phyloP scores from a whole-genome alignment of 30 jellyfish, hydroid and myxozoan genomes.

The Aurelia sp. region DNA sequence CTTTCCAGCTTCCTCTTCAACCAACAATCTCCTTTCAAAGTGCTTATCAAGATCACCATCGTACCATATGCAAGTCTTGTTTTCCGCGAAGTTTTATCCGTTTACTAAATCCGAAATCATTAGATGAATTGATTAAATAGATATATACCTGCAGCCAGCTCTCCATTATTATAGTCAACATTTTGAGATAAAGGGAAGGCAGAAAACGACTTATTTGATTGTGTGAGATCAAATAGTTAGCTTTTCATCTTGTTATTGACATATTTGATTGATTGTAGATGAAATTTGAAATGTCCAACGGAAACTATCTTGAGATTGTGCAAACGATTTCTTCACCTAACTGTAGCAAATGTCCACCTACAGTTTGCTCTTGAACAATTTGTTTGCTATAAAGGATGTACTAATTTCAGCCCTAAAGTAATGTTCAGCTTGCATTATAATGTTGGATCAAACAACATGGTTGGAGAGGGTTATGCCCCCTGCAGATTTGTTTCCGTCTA shows the following conservation, averaged over 20 bases:
- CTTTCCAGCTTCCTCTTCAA: too few relatives aligned
- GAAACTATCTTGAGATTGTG: conserved; percentile 3
- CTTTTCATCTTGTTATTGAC: neutral
- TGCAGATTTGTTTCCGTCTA: too few relatives aligned
- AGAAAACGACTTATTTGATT: neutral
- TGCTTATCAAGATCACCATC: too few relatives aligned
- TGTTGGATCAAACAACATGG: too few relatives aligned
- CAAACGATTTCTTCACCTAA: neutral
- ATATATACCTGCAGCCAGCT: neutral
- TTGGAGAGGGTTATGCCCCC: too few relatives aligned
- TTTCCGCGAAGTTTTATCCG: neutral
- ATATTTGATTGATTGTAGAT: conserved; percentile 1
- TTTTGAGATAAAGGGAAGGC: conserved; percentile 1
- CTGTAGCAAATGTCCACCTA: neutral
- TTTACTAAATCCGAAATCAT: too few relatives aligned
- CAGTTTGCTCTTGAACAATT: neutral
- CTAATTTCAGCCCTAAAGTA: neutral
- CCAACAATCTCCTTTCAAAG: too few relatives aligned
- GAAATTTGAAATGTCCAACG: conserved; percentile 1
- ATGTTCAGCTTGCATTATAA: too few relatives aligned
- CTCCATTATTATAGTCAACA: neutral
- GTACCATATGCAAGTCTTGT: neutral
- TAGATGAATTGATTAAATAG: too few relatives aligned
- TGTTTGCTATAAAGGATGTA: neutral
- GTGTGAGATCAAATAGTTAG: neutral